These are phyloP conservation scores for Melinaea menophilus DNA, from an alignment of 2,888 invertebrate genomes.

Conservation along the genomic window DNA sequence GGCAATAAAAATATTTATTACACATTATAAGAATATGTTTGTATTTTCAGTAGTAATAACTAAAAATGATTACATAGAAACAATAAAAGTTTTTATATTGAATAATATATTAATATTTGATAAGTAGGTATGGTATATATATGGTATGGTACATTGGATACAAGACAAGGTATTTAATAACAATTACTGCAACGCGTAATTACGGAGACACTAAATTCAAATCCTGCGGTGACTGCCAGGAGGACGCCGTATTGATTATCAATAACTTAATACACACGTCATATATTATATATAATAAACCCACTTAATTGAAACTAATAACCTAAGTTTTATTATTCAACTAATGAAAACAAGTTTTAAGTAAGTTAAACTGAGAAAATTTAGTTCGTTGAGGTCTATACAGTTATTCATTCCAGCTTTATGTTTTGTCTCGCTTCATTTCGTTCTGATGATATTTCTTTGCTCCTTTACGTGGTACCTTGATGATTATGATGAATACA, in stretches of 20 bases:
- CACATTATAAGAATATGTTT: slow-evolving; percentile 7
- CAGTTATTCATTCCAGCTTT: too few species aligned
- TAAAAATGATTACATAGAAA: too few species aligned
- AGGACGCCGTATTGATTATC: slow-evolving; percentile 2
- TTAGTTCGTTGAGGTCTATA: too few species aligned
- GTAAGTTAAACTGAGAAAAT: too few species aligned
- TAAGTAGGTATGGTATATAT: background rate
- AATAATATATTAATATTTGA: background rate
- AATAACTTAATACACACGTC: background rate
- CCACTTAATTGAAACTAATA: too few species aligned
- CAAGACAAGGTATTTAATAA: slow-evolving; percentile 26
- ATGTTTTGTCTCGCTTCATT: too few species aligned
- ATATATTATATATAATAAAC: background rate
- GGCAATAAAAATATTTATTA: slow-evolving; percentile 8
- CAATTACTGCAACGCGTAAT: slow-evolving; percentile 24
- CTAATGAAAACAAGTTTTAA: background rate
- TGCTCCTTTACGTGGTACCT: too few species aligned
- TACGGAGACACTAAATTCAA: slow-evolving; percentile 25
- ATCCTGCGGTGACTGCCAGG: slow-evolving; percentile 22
- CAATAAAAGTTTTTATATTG: too few species aligned
- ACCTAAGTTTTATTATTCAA: background rate
- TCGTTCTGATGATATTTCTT: too few species aligned
- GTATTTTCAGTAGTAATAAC: background rate
- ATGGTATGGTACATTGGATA: slow-evolving; percentile 7
- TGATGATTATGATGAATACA: too few species aligned